Evolutionary conservation across 2,113 vertebrate species (phyloP).

Genomic region (Xiphophorus couchianus): DNA sequence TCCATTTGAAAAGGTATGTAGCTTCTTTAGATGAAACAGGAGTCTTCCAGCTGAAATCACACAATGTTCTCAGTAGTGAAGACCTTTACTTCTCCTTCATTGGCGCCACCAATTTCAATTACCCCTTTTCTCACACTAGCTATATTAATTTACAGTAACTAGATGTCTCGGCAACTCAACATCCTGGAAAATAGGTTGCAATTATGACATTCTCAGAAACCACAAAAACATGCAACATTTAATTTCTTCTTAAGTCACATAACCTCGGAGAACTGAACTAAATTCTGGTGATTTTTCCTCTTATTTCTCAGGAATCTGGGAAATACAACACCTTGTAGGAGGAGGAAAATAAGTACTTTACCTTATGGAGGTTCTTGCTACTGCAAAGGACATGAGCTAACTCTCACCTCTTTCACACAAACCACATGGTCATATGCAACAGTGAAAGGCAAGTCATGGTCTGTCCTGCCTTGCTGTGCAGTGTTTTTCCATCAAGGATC

Average conservation of each 20-base stretch:
- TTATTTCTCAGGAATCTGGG: background rate
- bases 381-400: background rate
- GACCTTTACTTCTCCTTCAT: conserved; percentile 44
- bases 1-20: conserved; percentile 30
- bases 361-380: background rate
- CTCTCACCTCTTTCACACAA: background rate
- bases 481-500: background rate
- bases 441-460: background rate
- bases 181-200: background rate
- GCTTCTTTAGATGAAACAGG: conserved; percentile 24
- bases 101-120: conserved; percentile 45
- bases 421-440: background rate
- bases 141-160: conserved; percentile 50
- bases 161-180: conserved; percentile 1
- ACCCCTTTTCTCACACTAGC: conserved; percentile 48
- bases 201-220: background rate
- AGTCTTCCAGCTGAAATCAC: conserved; percentile 50
- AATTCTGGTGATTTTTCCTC: background rate
- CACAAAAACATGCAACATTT: background rate
- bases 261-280: background rate
- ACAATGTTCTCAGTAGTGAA: conserved; percentile 14
- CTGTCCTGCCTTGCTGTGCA: background rate
- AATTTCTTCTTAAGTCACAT: background rate
- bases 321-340: background rate
- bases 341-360: background rate